A percentile compares a stretch with the other conserved stretches of the same genome.
Conservation (phyloP, 2,113 vertebrate genomes). For the Tapirus terrestris region DNA sequence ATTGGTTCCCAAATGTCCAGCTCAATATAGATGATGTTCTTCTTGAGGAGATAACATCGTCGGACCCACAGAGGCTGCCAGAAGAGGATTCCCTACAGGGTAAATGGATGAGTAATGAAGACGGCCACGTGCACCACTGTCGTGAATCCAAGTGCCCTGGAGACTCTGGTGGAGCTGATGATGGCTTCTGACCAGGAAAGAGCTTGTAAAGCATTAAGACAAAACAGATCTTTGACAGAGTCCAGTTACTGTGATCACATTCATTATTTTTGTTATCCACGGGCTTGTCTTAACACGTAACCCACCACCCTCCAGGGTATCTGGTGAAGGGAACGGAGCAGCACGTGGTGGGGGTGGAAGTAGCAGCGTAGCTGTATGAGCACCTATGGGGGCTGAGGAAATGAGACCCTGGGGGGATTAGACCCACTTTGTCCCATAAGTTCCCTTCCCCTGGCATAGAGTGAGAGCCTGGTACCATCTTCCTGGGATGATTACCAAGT, state of each 20-base stretch:
- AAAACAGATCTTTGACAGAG: neutral
- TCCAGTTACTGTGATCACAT: neutral
- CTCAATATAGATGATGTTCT: neutral
- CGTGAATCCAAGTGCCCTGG: neutral
- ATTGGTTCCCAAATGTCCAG: neutral
- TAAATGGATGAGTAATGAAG: neutral
- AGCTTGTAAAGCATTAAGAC: neutral
- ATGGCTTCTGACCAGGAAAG: neutral
- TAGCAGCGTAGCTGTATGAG: accelerated
- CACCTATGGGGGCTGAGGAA: neutral
- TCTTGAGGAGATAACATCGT: neutral
- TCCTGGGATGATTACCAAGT: neutral
- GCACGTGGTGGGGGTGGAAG: neutral
- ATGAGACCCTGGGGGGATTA: too few species aligned
- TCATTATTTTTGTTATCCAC: neutral
- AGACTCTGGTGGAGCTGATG: neutral
- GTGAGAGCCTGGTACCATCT: neutral
- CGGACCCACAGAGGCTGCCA: neutral
- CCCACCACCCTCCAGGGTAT: too few species aligned
- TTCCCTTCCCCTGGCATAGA: neutral
- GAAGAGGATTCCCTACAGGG: neutral
- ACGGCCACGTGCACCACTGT: too few species aligned
- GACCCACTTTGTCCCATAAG: too few species aligned
- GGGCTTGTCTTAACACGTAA: neutral
- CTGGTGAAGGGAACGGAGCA: neutral